phyloP scores from a whole-genome alignment of 2,797 vertebrate genomes.

The Poeciliopsis presidionis region DNA sequence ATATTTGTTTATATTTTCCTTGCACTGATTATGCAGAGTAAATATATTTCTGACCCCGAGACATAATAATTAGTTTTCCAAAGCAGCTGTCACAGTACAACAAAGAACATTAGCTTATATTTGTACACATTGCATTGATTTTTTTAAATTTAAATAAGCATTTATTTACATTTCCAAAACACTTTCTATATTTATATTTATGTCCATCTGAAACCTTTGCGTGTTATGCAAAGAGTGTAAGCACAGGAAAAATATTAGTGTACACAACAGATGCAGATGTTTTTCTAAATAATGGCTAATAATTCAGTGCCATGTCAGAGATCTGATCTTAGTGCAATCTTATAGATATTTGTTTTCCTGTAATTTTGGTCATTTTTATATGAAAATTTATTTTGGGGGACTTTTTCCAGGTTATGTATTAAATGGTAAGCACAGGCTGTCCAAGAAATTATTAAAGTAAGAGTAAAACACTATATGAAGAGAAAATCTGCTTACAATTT shows the following conservation, averaged over 20 bases:
- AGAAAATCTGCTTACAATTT: neutral
- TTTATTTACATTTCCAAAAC: neutral
- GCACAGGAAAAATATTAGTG: neutral
- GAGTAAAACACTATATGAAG: neutral
- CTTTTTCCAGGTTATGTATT: neutral
- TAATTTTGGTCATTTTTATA: neutral
- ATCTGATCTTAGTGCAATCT: neutral
- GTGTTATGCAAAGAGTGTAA: neutral
- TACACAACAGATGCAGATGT: neutral
- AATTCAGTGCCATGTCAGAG: neutral
- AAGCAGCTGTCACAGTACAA: neutral
- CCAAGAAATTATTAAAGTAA: neutral
- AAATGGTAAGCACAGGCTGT: neutral
- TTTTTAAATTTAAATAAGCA: neutral
- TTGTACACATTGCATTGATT: neutral
- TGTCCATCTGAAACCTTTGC: too few species aligned
- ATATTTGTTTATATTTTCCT: neutral
- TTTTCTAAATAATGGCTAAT: neutral
- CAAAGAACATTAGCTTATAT: neutral
- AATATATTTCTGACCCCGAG: conserved; percentile 41
- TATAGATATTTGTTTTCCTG: neutral
- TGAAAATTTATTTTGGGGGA: neutral
- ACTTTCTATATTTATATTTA: neutral
- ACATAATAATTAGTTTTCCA: conserved; percentile 29
- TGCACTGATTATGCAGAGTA: conserved; percentile 20